phyloP scores from a whole-genome alignment of 2,888 invertebrate species.

The Eilema sororculum region DNA sequence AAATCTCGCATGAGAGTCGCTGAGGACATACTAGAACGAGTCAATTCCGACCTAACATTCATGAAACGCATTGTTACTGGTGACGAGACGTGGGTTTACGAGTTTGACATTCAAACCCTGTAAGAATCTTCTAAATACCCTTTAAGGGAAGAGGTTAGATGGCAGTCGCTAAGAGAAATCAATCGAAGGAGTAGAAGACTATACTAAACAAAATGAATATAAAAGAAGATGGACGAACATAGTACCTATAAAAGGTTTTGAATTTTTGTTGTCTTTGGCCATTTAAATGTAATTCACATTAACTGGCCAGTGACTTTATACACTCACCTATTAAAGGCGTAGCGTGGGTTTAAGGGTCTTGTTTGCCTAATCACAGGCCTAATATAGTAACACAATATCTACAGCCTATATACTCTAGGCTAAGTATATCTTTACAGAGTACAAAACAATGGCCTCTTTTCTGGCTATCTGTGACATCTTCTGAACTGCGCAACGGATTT shows the following conservation, averaged over 20 bases:
- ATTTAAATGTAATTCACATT: neutral
- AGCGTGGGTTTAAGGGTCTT: slow-evolving; percentile 4
- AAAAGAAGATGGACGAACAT: neutral
- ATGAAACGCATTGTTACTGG: no score
- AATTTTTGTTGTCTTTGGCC: neutral
- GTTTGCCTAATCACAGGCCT: neutral
- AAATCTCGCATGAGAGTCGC: no score
- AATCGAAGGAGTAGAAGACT: no score
- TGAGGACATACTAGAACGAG: no score
- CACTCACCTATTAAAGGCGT: neutral
- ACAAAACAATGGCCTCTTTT: neutral
- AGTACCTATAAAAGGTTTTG: neutral
- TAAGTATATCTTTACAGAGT: neutral
- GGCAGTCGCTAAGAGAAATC: no score
- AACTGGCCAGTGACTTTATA: neutral
- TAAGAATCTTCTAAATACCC: no score
- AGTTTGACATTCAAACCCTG: no score
- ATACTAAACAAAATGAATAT: neutral
- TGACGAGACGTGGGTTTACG: no score
- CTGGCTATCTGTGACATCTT: neutral
- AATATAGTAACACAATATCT: neutral
- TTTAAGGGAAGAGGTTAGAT: no score
- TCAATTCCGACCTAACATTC: no score
- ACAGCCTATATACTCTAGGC: neutral
- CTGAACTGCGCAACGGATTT: no score